These are phyloP conservation scores for Dunckerocampus dactyliophorus DNA, from an alignment of 2,113 vertebrate genomes.

Conservation along the genomic window DNA sequence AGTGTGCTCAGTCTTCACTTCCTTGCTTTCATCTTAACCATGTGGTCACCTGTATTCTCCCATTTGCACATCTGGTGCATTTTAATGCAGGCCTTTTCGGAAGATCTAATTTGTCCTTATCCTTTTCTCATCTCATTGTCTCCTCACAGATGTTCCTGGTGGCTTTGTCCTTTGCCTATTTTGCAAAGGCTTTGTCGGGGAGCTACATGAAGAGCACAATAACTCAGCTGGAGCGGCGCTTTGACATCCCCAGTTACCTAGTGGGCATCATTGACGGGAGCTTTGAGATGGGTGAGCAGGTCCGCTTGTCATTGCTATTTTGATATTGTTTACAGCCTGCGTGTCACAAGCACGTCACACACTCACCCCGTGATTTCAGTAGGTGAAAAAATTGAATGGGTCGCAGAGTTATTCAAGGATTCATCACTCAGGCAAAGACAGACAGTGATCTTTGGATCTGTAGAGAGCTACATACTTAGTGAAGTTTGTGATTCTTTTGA, in stretches of 20 bases:
- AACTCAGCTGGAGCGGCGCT: constrained; percentile 91
- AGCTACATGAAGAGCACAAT: constrained; percentile 96
- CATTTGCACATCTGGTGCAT: not conserved
- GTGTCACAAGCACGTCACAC: constrained; percentile 14
- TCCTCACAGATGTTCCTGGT: constrained; percentile 82
- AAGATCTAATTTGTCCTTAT: constrained; percentile 12
- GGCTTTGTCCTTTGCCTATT: constrained; percentile 88
- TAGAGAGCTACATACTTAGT: too few relatives aligned
- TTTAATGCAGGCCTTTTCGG: not conserved
- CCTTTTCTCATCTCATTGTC: constrained; percentile 22
- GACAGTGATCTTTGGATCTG: not conserved
- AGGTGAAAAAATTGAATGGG: constrained; percentile 53
- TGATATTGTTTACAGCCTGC: constrained; percentile 29
- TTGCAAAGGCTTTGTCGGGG: constrained; percentile 87
- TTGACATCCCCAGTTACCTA: constrained; percentile 90
- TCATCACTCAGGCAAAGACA: constrained; percentile 47
- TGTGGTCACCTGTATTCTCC: not conserved
- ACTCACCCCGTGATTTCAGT: constrained; percentile 16
- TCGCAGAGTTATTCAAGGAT: constrained; percentile 47
- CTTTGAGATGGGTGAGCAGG: constrained; percentile 90
- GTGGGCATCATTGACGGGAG: constrained; percentile 91
- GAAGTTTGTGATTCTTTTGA: too few relatives aligned
- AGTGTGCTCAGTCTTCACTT: not conserved
- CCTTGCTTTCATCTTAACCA: not conserved
- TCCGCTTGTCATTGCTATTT: constrained; percentile 30